Evolutionary conservation across 1,140 invertebrate genomes (phyloP).

Genomic region (Hypsibius dujardini): DNA sequence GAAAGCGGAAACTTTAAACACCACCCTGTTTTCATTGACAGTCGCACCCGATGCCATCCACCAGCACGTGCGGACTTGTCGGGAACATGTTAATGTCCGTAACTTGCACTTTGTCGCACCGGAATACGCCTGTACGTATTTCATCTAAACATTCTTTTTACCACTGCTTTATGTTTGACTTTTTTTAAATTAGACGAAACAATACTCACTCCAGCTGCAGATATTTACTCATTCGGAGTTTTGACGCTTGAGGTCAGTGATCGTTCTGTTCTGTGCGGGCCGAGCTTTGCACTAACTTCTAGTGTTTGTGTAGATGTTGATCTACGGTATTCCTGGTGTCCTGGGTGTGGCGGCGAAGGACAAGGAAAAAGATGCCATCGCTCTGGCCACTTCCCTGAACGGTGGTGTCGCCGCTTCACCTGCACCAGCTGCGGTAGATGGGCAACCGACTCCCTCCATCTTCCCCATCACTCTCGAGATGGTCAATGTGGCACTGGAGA

Average conservation of each 20-base stretch:
- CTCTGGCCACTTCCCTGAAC: too few species aligned
- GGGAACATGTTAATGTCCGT: conserved; percentile 60
- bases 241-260: conserved; percentile 63
- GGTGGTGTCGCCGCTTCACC: too few species aligned
- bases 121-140: conserved; percentile 70
- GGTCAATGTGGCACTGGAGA: background rate
- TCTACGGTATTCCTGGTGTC: conserved; percentile 22
- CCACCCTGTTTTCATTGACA: conserved; percentile 29
- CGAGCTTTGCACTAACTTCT: background rate
- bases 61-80: conserved; percentile 90
- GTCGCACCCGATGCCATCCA: conserved; percentile 97
- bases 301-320: conserved; percentile 22
- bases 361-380: too few species aligned
- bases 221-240: conserved; percentile 98
- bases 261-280: background rate
- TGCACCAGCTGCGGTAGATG: background rate
- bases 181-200: conserved; percentile 20
- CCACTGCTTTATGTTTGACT: conserved; percentile 26
- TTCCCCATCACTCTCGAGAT: conserved; percentile 3
- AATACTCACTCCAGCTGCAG: conserved; percentile 58
- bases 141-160: background rate
- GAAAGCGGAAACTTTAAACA: background rate
- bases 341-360: background rate
- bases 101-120: conserved; percentile 96
- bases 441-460: conserved; percentile 18